Evolutionary conservation across 2,888 invertebrate species (phyloP), one percentile per base, ranked within the genome.

Genomic region (Theretra japonica): DNA sequence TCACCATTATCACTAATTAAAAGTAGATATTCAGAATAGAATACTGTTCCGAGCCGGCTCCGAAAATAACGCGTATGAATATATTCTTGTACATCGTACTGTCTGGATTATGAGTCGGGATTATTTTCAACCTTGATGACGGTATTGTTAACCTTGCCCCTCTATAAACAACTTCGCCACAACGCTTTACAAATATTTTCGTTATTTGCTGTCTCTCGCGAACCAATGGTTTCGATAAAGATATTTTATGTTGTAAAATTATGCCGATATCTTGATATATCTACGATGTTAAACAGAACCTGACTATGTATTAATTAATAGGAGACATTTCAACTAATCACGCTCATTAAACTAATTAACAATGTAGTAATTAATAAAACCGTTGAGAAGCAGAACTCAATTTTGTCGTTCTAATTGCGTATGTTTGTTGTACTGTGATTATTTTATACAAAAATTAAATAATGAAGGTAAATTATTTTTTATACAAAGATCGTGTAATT

Each of bases 51-150:
- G 28, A 70, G 53, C 15, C 53, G 30, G 62, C 15, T 33, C 62
- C 53, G 30, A 72, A 72, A 72, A 72, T 72, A 72, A 41, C 33
- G 50, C 50, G 81, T 73, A 73, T 75, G 73, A 79, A 83, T 82
- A 81, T 91, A 90, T 90, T 91, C 83, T 79, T 79, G 87, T 81
- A 77, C 75, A 79, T 76, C 79, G 53, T n/a, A 81, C 75, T 76
- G 84, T 86, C 85, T 85, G 84, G 84, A 90, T 87, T 87, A 83
- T 83, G 80, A 79, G 82, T 77, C 83, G 80, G 82, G 84, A 88
- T 90, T 90, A 90, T 90, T 90, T 87, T 79, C 81, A 87, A 91
- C 92, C 91, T 92, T 91, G 90, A 90, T 93, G 93, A 91, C 93
- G 92, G 83, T 89, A 89, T 88, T 90, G 89, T 89, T 90, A 90